A percentile compares a stretch with the other conserved stretches of the same genome.
These are phyloP conservation scores for Gambusia yucatana DNA, from an alignment of 2,797 vertebrate species.

Conservation along the genomic window DNA sequence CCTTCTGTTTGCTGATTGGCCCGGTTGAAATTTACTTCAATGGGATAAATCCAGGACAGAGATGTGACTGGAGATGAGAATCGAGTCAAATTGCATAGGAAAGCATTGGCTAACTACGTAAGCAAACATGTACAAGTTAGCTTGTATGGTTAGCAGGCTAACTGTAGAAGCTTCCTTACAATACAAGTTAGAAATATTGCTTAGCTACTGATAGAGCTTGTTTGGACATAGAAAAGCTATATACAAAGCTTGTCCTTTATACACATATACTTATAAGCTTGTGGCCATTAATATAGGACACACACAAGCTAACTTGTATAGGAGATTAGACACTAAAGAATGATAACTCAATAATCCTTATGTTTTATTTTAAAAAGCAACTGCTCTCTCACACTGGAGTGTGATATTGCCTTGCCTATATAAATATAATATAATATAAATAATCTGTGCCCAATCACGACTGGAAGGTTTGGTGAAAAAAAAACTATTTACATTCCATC, in stretches of 20 bases:
- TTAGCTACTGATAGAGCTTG: too few species aligned
- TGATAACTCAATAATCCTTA: neutral
- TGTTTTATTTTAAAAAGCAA: neutral
- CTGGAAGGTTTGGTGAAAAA: neutral
- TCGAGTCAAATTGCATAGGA: neutral
- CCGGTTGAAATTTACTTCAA: neutral
- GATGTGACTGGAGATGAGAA: neutral
- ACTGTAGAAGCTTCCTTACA: too few species aligned
- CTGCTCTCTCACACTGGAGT: neutral
- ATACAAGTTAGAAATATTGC: too few species aligned
- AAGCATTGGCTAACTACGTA: neutral
- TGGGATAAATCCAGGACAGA: neutral
- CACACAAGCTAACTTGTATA: neutral
- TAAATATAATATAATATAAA: neutral
- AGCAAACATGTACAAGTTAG: too few species aligned
- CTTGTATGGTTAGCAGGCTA: too few species aligned
- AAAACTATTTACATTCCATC: neutral
- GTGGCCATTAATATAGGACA: too few species aligned
- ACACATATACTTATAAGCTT: too few species aligned
- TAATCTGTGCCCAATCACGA: neutral
- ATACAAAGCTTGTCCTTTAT: too few species aligned
- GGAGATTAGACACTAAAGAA: neutral
- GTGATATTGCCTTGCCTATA: neutral
- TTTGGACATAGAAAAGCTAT: too few species aligned
- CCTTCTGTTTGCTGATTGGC: too few species aligned